Conservation (phyloP, 64 coral and sea anemone species). For the Montipora cactus region DNA sequence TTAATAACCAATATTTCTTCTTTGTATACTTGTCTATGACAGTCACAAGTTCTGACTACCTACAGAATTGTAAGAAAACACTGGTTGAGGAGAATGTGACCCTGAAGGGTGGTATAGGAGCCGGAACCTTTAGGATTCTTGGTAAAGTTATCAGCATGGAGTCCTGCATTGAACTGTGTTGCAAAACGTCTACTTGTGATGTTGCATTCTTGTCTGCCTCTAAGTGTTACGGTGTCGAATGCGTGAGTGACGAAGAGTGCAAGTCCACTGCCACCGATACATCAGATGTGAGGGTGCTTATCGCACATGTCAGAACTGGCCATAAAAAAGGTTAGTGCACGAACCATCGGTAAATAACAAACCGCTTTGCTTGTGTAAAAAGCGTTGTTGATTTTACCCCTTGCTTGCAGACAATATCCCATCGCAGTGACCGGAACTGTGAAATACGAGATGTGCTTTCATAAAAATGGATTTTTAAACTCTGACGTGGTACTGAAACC, state of each 20-base stretch:
- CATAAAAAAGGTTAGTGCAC: slow-evolving; percentile 93
- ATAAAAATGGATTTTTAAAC: neutral
- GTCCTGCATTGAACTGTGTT: slow-evolving; percentile 99
- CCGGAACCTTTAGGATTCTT: slow-evolving; percentile 95
- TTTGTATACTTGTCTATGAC: slow-evolving; percentile 15
- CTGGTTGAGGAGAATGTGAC: slow-evolving; percentile 99
- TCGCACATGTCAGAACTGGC: slow-evolving; percentile 93
- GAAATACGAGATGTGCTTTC: neutral
- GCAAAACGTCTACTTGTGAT: slow-evolving; percentile 93
- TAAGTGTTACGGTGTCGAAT: slow-evolving; percentile 98
- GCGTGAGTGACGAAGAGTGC: slow-evolving; percentile 98
- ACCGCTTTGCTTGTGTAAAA: neutral
- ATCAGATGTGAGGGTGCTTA: slow-evolving; percentile 97
- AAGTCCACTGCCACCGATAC: slow-evolving; percentile 97
- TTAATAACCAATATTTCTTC: slow-evolving; percentile 23
- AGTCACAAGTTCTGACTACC: slow-evolving; percentile 58
- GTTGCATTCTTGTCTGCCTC: slow-evolving; percentile 95
- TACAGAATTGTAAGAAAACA: slow-evolving; percentile 96
- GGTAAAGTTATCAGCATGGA: slow-evolving; percentile 97
- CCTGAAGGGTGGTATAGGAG: slow-evolving; percentile 94
- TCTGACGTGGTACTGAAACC: slow-evolving; percentile 5
- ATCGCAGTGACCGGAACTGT: neutral
- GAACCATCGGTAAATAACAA: neutral
- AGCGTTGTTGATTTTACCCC: neutral
- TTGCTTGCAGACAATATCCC: neutral